Percentiles rank a stretch among this genome's conserved stretches.
These are phyloP conservation scores for Myoxocephalus aenaeus DNA, from an alignment of 2,797 vertebrate species.

Conservation along the genomic window DNA sequence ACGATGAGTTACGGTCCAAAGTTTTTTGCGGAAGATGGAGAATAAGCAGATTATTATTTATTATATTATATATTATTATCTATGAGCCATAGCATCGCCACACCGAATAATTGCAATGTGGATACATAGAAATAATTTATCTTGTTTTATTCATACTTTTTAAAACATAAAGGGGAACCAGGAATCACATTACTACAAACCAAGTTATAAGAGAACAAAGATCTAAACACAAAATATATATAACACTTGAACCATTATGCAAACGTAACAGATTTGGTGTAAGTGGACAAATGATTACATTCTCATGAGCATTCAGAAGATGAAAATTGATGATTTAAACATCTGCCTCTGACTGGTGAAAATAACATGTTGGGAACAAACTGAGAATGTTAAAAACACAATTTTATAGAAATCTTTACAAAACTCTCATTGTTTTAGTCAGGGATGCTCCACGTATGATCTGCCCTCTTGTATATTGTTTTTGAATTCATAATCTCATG, in stretches of 20 bases:
- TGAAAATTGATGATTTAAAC: constrained; percentile 4
- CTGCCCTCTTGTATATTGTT: not conserved
- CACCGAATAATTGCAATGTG: not conserved
- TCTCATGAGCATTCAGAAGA: not conserved
- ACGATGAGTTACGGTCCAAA: no score
- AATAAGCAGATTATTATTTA: no score
- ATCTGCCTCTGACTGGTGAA: not conserved
- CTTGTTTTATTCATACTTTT: constrained; percentile 19
- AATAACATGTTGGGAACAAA: not conserved
- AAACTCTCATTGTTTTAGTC: constrained; percentile 4
- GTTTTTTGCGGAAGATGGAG: no score
- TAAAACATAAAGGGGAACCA: constrained; percentile 22
- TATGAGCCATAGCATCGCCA: no score
- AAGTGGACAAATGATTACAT: not conserved
- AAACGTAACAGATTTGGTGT: not conserved
- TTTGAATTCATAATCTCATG: constrained; percentile 21
- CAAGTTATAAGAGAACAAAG: not conserved
- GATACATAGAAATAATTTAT: not conserved
- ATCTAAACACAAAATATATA: not conserved
- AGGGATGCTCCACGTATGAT: not conserved
- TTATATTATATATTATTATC: no score
- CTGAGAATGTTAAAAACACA: not conserved
- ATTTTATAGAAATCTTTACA: not conserved
- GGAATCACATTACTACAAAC: constrained; percentile 2
- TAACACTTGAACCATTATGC: not conserved